Evolutionary conservation across 1,140 invertebrate species (phyloP), one percentile per base, ranked within the genome.

Genomic region (Tetramorium alpestre): DNA sequence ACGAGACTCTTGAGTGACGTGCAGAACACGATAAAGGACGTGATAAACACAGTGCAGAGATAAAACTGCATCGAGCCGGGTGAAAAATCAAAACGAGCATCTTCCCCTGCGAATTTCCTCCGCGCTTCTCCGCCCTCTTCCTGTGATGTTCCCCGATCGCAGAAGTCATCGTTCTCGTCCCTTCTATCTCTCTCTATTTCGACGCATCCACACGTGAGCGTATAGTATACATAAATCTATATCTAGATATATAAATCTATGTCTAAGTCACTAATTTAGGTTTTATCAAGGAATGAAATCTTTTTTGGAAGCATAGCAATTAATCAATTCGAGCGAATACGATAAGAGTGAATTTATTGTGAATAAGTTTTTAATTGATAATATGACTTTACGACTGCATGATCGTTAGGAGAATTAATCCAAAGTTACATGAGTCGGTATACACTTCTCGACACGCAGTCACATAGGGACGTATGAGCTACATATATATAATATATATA

Each of bases 21-120:
- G 87, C 97, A 97, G 76, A 97, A 97, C 91, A 98, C 97, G 58
- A 97, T 98, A 85, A 97, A 97, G 92, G 98, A 98, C 95, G 97
- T 98, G 58, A 96, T 97, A 72, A 98, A 97, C 94, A 96, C 97
- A 85, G 96, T 98, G 93, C 97, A 98, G 94, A 97, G 97, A 96
- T 98, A 97, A 95, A 93, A 41, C 60, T 69, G 56, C 56, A 47
- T 18, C 72, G 44, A 80, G 54, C 49, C 33, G 73, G 44, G 18
- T 67, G 69, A 49, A 58, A 86, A 89, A 88, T 90, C 87, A 88
- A 91, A 88, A 88, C 16, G 54, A 56, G 75, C 49, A 65, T 91
- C 73, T 11, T 85, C 49, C 22, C 76, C 22, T 58, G 73, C 76
- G 22, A 85, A 54, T 85, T 56, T 28, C 8, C 25, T 18, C 16